Base-by-base conservation (phyloP, 1,140 invertebrate species). In the Galleria mellonella region DNA sequence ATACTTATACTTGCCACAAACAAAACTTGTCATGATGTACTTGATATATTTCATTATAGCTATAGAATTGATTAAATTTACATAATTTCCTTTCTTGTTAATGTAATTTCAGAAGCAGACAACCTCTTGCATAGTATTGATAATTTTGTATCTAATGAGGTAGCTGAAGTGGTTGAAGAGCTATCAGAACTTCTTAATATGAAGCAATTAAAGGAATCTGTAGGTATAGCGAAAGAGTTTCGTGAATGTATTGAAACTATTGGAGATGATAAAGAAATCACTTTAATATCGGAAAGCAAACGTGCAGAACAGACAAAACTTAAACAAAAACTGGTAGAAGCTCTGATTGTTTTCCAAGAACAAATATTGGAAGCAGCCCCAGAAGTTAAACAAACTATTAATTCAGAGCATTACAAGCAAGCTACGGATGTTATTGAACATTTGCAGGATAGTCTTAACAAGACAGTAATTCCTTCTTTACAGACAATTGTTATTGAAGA, bases 201-300 rank as follows among this genome's bases (percentile, higher is more conserved):
- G 14, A 50, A 56, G 23, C 33, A 56, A 13, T 28, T 68, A 15
- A 46, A 53, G 38, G 30, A 43, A 41, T 50, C 60, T 4, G 15
- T 66, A 12, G 35, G 51, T 29, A 29, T 61, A 33, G 68, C 62
- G 9, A 51, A 60, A 52, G 55, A 57, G 23, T 41, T 75, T 5
- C 37, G 43, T 27, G 52, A 70, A 13, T 64, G 13, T 9, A 55
- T 62, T 32, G 36, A 41, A 10, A 43, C 43, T 17, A 10, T 32
- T 36, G 17, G 6, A 6, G 17, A 23, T 2, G 17, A 6, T 3
- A 23, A 23, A 23, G 17, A 23, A 23, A 3, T 6, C 2, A 23
- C 2, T 23, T 3, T 23, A 23, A 3, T 23, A 23, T 23, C 17
- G 2, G 17, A 23, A 23, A 23, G 2, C 17, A 23, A 23, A 23